Conservation (phyloP, 2,888 invertebrate genomes). For the Tenthredo mesomela region DNA sequence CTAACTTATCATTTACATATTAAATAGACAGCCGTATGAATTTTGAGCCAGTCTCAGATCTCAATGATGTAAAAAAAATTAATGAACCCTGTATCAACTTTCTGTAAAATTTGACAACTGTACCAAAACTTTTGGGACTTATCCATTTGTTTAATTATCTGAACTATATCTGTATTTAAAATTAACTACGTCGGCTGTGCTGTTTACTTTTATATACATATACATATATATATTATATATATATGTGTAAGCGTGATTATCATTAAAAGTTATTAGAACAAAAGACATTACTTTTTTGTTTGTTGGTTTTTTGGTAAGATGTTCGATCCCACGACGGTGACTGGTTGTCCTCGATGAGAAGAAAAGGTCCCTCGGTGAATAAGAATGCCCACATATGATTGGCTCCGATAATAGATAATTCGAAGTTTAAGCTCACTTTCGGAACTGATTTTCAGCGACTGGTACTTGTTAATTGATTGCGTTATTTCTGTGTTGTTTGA, state of each 20-base stretch:
- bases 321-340: conserved; percentile 63
- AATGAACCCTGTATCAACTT: conserved; percentile 20
- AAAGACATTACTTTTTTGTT: conserved; percentile 60
- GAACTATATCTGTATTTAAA: conserved; percentile 25
- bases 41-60: conserved; percentile 53
- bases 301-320: conserved; percentile 54
- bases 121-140: conserved; percentile 20
- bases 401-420: conserved; percentile 27
- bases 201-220: conserved; percentile 13
- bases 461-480: neutral
- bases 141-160: neutral
- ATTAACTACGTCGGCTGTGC: conserved; percentile 17
- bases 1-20: conserved; percentile 30
- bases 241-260: conserved; percentile 26
- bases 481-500: neutral
- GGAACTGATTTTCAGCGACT: conserved; percentile 8
- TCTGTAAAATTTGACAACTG: conserved; percentile 25
- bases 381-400: conserved; percentile 49
- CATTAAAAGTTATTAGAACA: conserved; percentile 34
- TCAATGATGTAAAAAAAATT: conserved; percentile 32
- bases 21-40: conserved; percentile 51
- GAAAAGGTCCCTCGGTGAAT: conserved; percentile 53
- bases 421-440: conserved; percentile 33
- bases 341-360: conserved; percentile 60
- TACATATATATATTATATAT: neutral